Conservation (phyloP, 2,888 invertebrate species). For the Plebejus melissa region DNA sequence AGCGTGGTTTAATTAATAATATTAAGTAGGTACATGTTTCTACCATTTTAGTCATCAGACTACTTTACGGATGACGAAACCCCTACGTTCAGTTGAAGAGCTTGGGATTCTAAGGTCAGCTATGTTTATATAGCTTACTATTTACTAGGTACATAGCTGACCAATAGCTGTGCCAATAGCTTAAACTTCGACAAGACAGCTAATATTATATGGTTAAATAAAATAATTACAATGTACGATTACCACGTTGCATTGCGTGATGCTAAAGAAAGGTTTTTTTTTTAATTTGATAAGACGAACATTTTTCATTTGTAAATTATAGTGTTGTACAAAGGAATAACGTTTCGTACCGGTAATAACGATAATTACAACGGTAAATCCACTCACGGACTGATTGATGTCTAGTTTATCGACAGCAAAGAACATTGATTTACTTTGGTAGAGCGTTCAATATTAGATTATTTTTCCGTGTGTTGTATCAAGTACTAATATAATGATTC, state of each 20-base stretch:
- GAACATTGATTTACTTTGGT: background rate
- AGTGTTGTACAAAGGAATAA: background rate
- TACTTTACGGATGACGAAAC: too few species aligned
- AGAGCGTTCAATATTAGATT: background rate
- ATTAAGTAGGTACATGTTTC: too few species aligned
- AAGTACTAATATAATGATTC: background rate
- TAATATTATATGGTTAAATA: too few species aligned
- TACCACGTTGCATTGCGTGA: background rate
- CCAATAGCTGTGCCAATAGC: too few species aligned
- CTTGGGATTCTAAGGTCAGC: too few species aligned
- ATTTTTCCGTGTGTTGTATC: background rate
- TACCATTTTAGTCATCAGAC: too few species aligned
- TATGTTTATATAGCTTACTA: too few species aligned
- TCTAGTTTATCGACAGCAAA: background rate
- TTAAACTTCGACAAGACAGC: too few species aligned
- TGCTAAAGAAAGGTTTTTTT: background rate
- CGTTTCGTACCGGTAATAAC: slow-evolving; percentile 10
- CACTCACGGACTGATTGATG: slow-evolving; percentile 7
- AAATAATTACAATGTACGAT: background rate
- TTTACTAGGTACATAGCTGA: too few species aligned
- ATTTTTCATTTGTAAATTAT: slow-evolving; percentile 18
- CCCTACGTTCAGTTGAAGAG: too few species aligned
- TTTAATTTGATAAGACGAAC: slow-evolving; percentile 23
- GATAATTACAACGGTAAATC: slow-evolving; percentile 5
- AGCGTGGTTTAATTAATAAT: too few species aligned